Evolutionary conservation across 1,140 invertebrate genomes (phyloP), one percentile per base, ranked within the genome.

Genomic region (Teleopsis dalmanni): DNA sequence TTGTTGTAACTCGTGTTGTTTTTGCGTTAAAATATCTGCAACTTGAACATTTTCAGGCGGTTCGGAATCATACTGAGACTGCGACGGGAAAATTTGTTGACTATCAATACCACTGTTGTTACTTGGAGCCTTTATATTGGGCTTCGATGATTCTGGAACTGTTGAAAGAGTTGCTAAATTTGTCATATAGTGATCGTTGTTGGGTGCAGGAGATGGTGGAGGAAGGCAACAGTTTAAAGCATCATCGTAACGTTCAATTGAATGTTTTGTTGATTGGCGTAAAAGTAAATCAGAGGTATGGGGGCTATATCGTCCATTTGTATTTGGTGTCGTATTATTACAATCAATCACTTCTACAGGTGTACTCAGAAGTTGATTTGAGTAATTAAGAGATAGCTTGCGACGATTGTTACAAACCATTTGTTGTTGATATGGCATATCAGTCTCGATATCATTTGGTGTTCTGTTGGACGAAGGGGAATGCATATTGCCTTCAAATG

Each of bases 141-240:
- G 4, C 21, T 38, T 14, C 3, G 13, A 22, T 16, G 11, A 13
- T 22, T 35, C 27, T 29, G 5, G 29, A 21, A 43, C 36, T 31
- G 37, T 16, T 18, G 40, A 45, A 3, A 4, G 29, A 21, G 49
- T 37, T 31, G 37, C 14, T 18, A 45, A 45, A 3, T 43, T 50
- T 18, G 50, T 50, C 27, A 55, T 40, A 31, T 49, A 59, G 23
- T 58, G 55, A 35, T 70, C 67, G 36, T 51, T 62, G 22, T 60
- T 66, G 1, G 68, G 68, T 3, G 68, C 67, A 22, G 68, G 68
- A 19, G 67, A 71, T 6, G 67, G 67, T 11, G 66, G 66, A 1
- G 68, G 63, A 4, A 61, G 37, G 11, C 58, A 59, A 23, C 56
- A 56, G 14, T 54, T 52, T 29, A 55, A 35, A 3, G 55, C 22